Evolutionary conservation across 2,797 vertebrate species (phyloP).

Genomic region (Labeo calbasu): DNA sequence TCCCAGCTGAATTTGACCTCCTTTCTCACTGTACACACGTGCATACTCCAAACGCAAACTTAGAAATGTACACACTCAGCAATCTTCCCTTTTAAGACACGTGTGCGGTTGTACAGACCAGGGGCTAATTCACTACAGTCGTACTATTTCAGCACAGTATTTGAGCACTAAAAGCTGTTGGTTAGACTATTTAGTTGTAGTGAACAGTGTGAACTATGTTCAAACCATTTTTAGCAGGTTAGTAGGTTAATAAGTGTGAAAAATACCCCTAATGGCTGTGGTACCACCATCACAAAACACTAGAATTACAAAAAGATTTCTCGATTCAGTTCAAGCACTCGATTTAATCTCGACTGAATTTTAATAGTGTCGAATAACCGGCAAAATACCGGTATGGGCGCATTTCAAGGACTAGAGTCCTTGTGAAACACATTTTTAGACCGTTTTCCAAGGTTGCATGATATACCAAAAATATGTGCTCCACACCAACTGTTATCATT

Average conservation of each 20-base stretch:
- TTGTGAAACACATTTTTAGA: no score
- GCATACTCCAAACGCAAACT: constrained; percentile 47
- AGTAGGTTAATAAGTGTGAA: not conserved
- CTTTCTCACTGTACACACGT: constrained; percentile 42
- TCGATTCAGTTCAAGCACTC: no score
- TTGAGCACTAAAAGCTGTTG: not conserved
- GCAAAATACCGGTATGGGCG: no score
- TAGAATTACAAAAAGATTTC: not conserved
- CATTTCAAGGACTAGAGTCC: no score
- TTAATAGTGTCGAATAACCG: no score
- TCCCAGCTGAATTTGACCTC: constrained; percentile 74
- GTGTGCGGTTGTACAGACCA: constrained; percentile 18
- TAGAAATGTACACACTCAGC: constrained; percentile 51
- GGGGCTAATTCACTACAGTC: not conserved
- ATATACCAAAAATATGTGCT: no score
- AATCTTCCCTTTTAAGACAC: constrained; percentile 23
- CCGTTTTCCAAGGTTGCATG: no score
- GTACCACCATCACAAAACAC: not conserved
- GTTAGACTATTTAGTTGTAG: not conserved
- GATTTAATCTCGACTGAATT: no score
- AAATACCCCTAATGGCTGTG: not conserved
- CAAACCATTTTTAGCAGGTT: not conserved
- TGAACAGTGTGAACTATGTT: not conserved
- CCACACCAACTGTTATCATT: no score
- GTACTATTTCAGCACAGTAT: not conserved